Conservation (phyloP, 1,140 invertebrate species). For the Paraescarpia echinospica region DNA sequence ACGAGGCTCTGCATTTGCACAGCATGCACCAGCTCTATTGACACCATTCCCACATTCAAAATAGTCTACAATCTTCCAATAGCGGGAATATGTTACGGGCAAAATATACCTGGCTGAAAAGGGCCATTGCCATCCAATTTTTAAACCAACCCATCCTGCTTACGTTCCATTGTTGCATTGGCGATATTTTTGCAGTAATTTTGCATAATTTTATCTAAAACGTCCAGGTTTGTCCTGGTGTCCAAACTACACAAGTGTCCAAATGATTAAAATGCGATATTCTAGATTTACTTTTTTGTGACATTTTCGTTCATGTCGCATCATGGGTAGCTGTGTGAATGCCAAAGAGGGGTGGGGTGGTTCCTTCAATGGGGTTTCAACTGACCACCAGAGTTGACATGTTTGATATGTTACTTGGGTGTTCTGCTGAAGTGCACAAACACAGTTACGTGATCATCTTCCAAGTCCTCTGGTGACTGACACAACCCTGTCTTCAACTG, state of each 20-base stretch:
- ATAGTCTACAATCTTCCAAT: background rate
- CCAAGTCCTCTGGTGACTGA: background rate
- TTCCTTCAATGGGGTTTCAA: background rate
- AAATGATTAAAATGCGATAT: background rate
- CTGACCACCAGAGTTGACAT: background rate
- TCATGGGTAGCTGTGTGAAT: too few species aligned
- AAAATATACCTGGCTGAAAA: too few species aligned
- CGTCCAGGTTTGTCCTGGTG: background rate
- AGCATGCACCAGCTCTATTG: background rate
- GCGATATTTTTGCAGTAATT: background rate
- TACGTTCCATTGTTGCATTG: background rate
- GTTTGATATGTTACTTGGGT: background rate
- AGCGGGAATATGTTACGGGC: too few species aligned
- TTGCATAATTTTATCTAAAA: background rate
- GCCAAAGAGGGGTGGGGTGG: background rate
- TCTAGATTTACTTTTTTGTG: background rate
- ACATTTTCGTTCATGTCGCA: background rate
- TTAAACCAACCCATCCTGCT: background rate
- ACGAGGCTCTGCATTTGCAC: background rate
- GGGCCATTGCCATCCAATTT: too few species aligned
- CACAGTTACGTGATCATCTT: background rate
- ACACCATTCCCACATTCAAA: background rate
- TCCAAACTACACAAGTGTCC: too few species aligned
- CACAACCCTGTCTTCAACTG: background rate
- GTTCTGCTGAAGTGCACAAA: background rate